Base-by-base conservation (phyloP, 2,888 invertebrate genomes). In the Epinotia ramella region DNA sequence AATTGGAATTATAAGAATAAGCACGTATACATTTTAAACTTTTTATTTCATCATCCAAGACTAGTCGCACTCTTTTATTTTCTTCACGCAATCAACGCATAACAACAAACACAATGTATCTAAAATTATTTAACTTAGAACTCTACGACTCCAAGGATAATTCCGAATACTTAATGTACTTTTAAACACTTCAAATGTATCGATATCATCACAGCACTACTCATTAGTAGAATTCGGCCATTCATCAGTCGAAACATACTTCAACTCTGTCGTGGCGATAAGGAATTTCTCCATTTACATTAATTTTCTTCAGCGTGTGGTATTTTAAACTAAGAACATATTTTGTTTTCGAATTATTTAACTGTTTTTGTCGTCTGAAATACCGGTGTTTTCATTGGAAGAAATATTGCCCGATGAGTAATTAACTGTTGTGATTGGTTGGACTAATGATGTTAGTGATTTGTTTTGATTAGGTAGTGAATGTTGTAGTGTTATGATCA, bases 271-370 rank as follows among this genome's bases (percentile, higher is more conserved):
- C 86, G 82, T 84, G 86, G 87, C 86, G 87, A 88, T 88, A 87
- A 88, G 88, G 88, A 83, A 91, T 89, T 89, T 87, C 84, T 86
- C 86, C 88, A 90, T 90, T 90, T 87, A 87, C 86, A 87, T 88
- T 88, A 84, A 87, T 86, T 83, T 79, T 80, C 77, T 73, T 78
- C 79, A 74, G 75, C 75, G 70, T 78, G 76, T 79, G 83, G 87
- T 84, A 91, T 91, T 90, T 91, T 89, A 88, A 91, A 90, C 84
- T 87, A 88, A 85, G 87, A 89, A 88, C 91, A 91, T 86, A 91
- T 81, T 81, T 86, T 82, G 78, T 81, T 86, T 84, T 83, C 79
- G 79, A 80, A 78, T 78, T 73, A 68, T 72, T 73, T 62, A 64
- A 70, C 69, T 73, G 56, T 75, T 72, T 77, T 72, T 44, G 60